phyloP scores from a whole-genome alignment of 2,797 vertebrate species.

The Tauraco hartlaubi region DNA sequence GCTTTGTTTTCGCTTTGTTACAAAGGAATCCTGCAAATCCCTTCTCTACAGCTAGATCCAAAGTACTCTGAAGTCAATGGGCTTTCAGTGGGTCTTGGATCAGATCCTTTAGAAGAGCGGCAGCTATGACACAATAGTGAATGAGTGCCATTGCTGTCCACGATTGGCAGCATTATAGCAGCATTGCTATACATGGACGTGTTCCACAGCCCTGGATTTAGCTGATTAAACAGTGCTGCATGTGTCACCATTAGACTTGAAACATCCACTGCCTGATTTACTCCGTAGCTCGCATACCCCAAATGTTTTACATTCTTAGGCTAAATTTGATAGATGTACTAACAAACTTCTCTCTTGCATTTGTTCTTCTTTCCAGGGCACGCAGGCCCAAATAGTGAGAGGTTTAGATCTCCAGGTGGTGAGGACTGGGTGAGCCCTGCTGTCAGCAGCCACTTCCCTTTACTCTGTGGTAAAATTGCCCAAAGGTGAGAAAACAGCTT shows the following conservation, averaged over 20 bases:
- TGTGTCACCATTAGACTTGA: conserved; percentile 32
- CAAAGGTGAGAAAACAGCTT: background rate
- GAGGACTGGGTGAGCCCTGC: background rate
- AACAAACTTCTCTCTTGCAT: conserved; percentile 1
- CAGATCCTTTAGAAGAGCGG: background rate
- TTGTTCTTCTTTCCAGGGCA: background rate
- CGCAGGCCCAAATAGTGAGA: background rate
- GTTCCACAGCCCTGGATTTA: conserved; percentile 61
- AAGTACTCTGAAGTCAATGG: background rate
- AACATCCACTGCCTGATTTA: conserved; percentile 31
- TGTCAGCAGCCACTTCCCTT: background rate
- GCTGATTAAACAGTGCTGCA: conserved; percentile 60
- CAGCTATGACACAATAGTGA: background rate
- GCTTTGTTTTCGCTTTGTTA: conserved; percentile 1
- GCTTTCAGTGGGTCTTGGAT: conserved; percentile 4
- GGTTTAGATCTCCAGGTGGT: background rate
- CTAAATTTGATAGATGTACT: conserved; percentile 30
- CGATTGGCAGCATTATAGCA: background rate
- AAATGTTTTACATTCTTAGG: conserved; percentile 63
- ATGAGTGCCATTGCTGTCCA: conserved; percentile 17
- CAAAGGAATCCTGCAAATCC: conserved; percentile 43
- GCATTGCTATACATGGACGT: conserved; percentile 72
- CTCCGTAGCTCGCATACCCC: conserved; percentile 38
- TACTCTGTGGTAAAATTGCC: background rate
- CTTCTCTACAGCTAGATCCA: background rate